phyloP scores from a whole-genome alignment of 2,888 invertebrate genomes.

The Aleiodes alternator region DNA sequence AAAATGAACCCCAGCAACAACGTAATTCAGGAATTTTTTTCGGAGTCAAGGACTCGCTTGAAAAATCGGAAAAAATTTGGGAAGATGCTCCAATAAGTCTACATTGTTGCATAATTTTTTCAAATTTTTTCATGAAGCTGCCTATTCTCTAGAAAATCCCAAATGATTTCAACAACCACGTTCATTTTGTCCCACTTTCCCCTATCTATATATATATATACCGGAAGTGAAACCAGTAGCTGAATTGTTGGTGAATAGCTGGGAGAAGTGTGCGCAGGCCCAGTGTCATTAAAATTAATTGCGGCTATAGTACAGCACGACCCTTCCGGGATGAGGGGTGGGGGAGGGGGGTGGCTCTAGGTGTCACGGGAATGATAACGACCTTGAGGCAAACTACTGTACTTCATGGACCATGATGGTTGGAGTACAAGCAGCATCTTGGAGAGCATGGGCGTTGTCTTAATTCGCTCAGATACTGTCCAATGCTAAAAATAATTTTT shows the following conservation, averaged over 20 bases:
- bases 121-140: no score
- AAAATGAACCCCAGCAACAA: no score
- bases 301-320: constrained; percentile 52
- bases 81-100: no score
- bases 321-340: constrained; percentile 43
- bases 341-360: not conserved
- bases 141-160: no score
- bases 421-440: not conserved
- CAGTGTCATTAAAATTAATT: constrained; percentile 56
- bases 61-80: no score
- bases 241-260: not conserved
- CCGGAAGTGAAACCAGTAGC: constrained; percentile 21
- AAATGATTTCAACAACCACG: no score
- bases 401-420: constrained; percentile 13
- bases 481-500: not conserved
- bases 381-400: constrained; percentile 52
- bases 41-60: no score
- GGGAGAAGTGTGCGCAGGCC: constrained; percentile 33
- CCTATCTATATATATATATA: no score
- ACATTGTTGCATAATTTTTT: no score
- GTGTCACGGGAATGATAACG: constrained; percentile 53
- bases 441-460: constrained; percentile 17
- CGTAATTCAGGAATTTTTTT: no score
- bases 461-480: not conserved
- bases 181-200: no score